Percentiles rank a stretch among this genome's conserved stretches.
Evolutionary conservation across 2,797 vertebrate species (phyloP).

Genomic region (Hozukius guyotensis): DNA sequence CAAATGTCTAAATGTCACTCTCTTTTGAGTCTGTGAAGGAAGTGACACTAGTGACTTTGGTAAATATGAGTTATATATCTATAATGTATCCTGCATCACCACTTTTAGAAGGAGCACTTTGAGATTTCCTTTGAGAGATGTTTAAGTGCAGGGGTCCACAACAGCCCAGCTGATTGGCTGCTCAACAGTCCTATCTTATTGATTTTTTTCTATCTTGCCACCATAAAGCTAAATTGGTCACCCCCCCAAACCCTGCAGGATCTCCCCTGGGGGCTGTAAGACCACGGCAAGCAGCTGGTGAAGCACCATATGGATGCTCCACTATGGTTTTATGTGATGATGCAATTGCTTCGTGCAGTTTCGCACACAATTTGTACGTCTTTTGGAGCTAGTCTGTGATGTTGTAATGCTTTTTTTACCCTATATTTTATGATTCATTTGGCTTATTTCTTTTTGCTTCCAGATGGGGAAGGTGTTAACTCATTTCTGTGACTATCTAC

Average conservation of each 20-base stretch:
- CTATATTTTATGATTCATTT: neutral
- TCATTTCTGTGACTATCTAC: slow-evolving; percentile 39
- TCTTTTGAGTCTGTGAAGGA: neutral
- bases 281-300: slow-evolving; percentile 1
- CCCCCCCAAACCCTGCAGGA: neutral
- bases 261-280: neutral
- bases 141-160: neutral
- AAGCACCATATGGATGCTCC: neutral
- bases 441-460: neutral
- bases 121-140: neutral
- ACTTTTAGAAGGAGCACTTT: neutral
- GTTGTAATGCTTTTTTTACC: neutral
- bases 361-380: neutral
- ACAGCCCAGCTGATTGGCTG: neutral
- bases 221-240: slow-evolving; percentile 3
- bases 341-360: neutral
- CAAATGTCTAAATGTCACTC: neutral
- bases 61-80: neutral
- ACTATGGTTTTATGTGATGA: neutral
- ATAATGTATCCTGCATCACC: neutral
- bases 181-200: slow-evolving; percentile 2
- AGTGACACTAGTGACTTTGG: neutral
- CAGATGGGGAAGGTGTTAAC: slow-evolving; percentile 61
- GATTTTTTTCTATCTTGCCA: slow-evolving; percentile 17
- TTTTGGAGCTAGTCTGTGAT: neutral